Evolutionary conservation across 2,113 vertebrate genomes (phyloP), one percentile per base, ranked within the genome.

Genomic region (Dasyurus viverrinus): DNA sequence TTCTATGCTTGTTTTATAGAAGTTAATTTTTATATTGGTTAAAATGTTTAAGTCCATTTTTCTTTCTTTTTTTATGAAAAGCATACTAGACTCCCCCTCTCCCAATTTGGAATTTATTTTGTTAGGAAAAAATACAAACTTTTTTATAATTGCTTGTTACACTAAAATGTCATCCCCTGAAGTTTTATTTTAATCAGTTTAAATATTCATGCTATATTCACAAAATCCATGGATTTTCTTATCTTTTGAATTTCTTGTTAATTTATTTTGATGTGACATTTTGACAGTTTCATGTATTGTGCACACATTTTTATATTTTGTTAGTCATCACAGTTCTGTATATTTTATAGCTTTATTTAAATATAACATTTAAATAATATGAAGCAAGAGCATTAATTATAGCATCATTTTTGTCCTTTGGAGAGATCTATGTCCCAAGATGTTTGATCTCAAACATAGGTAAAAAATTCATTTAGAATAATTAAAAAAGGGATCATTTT

Each of bases 191-290:
- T 52, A 93, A 76, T 91, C 11, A 24, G 54, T 91, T 91, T 60
- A 52, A 97, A 96, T 57, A 55, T 27, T 0, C 47, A 46, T 12
- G 7, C 53, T 55, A 10, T 68, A 47, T 50, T 91, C 91, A 47
- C 36, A 57, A 90, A 0, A 27, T 90, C 48, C 7, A 23, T 50
- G 89, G 47, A 47, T 90, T 47, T 90, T 50, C 47, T 53, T 11
- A 92, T 92, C 76, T 91, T 36, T 94, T 93, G 54, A 11, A 27
- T 57, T 93, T 91, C 54, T 50, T 91, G 25, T 95, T 96, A 96
- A 97, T 92, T 97, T 97, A 98, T 98, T 98, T 93, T 95, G 93
- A 46, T 24, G 26, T 84, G 42, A 42, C 8, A 92, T 93, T 90
- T 92, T 93, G 60, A 54, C 93, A 93, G 93, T 91, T 76, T 53